Conservation (phyloP, 2,113 vertebrate genomes). For the Himantopus leucocephalus region DNA sequence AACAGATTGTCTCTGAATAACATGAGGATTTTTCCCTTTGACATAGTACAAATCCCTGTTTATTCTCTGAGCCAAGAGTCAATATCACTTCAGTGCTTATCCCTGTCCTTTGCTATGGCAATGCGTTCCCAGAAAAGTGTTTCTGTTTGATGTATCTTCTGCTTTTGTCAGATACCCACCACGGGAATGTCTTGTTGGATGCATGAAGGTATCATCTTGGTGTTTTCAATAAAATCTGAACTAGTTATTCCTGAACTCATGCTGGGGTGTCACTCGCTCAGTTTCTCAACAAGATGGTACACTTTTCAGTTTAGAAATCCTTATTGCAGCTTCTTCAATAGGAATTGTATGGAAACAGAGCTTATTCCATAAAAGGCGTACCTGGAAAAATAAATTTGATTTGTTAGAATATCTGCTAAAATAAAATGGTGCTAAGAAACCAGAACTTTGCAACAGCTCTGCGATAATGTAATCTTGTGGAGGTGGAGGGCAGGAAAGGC, state of each 20-base stretch:
- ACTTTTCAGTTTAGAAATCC: neutral
- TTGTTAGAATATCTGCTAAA: neutral
- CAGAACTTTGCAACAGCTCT: constrained; percentile 2
- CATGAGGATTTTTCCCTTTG: neutral
- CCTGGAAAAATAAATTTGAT: neutral
- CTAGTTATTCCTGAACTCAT: neutral
- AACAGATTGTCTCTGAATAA: neutral
- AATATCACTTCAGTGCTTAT: neutral
- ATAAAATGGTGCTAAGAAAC: neutral
- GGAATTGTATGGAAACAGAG: neutral
- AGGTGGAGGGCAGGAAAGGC: neutral
- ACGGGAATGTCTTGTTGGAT: too few relatives aligned
- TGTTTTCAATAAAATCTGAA: neutral
- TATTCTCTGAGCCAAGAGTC: neutral
- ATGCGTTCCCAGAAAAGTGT: neutral
- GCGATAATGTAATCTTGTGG: constrained; percentile 26
- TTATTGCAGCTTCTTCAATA: neutral
- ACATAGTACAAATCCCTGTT: neutral
- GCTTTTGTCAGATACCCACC: neutral
- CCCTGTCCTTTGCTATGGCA: neutral
- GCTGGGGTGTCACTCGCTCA: neutral
- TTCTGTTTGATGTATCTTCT: accelerated
- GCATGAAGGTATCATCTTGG: neutral
- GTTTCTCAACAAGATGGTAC: neutral
- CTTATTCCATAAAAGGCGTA: neutral